A percentile compares a stretch with the other conserved stretches of the same genome.
Evolutionary conservation across 2,888 invertebrate genomes (phyloP).

Genomic region (Pantelozetes paolii): DNA sequence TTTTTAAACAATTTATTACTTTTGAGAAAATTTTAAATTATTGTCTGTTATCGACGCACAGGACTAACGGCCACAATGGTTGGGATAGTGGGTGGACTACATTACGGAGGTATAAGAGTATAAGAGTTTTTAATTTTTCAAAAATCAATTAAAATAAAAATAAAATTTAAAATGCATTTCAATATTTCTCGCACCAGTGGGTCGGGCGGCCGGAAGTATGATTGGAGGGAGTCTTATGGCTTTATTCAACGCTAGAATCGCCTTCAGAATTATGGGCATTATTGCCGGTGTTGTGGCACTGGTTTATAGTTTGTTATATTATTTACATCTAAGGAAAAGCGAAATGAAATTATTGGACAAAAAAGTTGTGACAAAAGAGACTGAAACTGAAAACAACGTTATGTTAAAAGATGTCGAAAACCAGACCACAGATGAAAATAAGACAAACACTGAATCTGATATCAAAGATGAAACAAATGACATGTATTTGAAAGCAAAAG

Average conservation of each 20-base stretch:
- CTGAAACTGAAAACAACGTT: conserved; percentile 34
- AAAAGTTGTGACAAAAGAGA: not conserved
- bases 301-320: conserved; percentile 66
- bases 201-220: conserved; percentile 75
- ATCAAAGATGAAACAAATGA: not conserved
- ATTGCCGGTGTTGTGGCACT: conserved; percentile 68
- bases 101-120: conserved; percentile 63
- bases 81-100: conserved; percentile 79
- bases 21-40: too few relatives aligned
- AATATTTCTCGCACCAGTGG: conserved; percentile 53
- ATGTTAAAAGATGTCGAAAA: conserved; percentile 36
- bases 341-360: conserved; percentile 13
- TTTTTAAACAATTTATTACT: too few relatives aligned
- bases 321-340: conserved; percentile 63
- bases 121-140: conserved; percentile 1
- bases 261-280: conserved; percentile 73
- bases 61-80: conserved; percentile 72
- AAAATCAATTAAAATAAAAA: conserved; percentile 7
- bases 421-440: not conserved
- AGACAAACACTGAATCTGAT: not conserved
- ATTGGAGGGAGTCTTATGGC: conserved; percentile 72
- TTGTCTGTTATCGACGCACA: too few relatives aligned
- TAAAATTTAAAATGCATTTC: too few relatives aligned
- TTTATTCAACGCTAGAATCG: conserved; percentile 68
- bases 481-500: not conserved